Base-by-base conservation (phyloP, 2,797 vertebrate genomes). In the Lutjanus argentimaculatus region DNA sequence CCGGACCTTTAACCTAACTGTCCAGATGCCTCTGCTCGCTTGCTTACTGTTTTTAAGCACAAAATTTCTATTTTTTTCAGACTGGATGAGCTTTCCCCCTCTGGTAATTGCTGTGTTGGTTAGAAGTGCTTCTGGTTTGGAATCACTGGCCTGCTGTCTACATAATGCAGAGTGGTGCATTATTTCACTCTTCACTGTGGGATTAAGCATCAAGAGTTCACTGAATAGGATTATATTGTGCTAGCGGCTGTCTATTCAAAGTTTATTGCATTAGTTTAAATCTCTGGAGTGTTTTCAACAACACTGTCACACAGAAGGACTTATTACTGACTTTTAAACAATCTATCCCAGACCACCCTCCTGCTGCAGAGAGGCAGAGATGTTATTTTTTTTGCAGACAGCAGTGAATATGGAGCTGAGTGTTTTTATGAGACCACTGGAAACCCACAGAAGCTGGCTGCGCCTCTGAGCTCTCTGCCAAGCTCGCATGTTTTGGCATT, bases 201-300 rank as follows among this genome's bases (percentile, higher is more conserved):
- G 76, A 86, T 83, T 88, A 82, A 56, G 63, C 52, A 42, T 85
- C 68, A 67, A 67, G 59, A 58, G 51, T 72, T 79, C 36, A 72
- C 42, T 84, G 58, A 88, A 86, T 83, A 69, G 82, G 85, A 89
- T 85, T 75, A 85, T 74, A 43, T 82, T 57, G 17, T 75, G 62
- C 43, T 59, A 6, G 12, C 48, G 25, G 17, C 72, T 55, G 36
- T 73, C 45, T 68, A 66, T 79, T 87, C 25, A 77, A 25, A 82
- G 64, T 80, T 79, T 59, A 83, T 76, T 73, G 49, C 59, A 53
- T 75, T 84, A 56, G n/a, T 74, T 78, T 69, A 70, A 67, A 51
- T 78, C 56, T 82, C 63, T 65, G 62, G 67, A 75, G 67, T 49
- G 46, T 70, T 63, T 77, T 64, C 45, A 75, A 40, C 66, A 70